Conservation (phyloP, 2,113 vertebrate species). For the Sander vitreus region DNA sequence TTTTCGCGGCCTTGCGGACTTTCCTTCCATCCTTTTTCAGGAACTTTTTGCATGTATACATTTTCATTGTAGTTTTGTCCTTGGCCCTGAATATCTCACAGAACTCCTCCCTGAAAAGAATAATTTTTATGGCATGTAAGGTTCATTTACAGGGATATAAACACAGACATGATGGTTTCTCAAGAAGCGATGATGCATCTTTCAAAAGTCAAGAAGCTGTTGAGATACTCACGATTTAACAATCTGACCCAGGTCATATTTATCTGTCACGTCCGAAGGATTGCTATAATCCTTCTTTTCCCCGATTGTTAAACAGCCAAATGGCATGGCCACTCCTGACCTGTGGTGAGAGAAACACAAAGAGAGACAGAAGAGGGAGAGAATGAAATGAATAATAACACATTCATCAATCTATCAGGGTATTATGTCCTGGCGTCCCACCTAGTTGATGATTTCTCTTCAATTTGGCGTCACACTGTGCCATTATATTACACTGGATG, state of each 20-base stretch:
- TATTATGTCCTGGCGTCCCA: background rate
- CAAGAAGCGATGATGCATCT: background rate
- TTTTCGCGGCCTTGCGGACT: conserved; percentile 97
- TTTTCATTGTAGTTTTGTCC: conserved; percentile 94
- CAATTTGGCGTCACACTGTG: conserved; percentile 20
- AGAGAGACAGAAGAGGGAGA: conserved; percentile 26
- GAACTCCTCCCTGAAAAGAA: conserved; percentile 93
- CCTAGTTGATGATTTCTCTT: conserved; percentile 17
- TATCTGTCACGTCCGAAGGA: conserved; percentile 96
- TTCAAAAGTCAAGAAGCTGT: background rate
- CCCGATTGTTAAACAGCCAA: conserved; percentile 97
- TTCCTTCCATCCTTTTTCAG: conserved; percentile 97
- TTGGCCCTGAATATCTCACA: conserved; percentile 99
- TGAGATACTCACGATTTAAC: conserved; percentile 95
- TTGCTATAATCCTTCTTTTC: conserved; percentile 99
- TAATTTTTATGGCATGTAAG: background rate
- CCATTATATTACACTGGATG: conserved; percentile 12
- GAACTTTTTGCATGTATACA: conserved; percentile 98
- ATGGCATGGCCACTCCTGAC: conserved; percentile 93
- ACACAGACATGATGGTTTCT: background rate
- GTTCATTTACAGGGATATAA: too few species aligned
- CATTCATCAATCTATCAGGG: background rate
- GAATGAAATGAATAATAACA: conserved; percentile 2
- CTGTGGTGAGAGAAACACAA: conserved; percentile 65
- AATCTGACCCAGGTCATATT: conserved; percentile 98